A percentile compares a stretch with the other conserved stretches of the same genome.
Evolutionary conservation across 2,113 vertebrate genomes (phyloP).

Genomic region (Engystomops pustulosus): DNA sequence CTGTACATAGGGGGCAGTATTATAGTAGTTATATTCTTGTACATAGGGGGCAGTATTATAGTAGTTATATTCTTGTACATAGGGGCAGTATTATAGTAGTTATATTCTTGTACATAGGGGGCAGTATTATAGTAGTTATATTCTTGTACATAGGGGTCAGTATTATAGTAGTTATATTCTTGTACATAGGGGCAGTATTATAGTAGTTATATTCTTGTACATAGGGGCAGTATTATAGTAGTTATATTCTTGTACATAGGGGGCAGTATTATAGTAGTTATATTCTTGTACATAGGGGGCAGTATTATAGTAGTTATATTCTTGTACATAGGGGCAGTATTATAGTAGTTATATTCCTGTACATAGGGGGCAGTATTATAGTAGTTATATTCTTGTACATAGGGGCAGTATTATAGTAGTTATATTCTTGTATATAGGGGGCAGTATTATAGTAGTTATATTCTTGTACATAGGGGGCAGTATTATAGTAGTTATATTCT

Average conservation of each 20-base stretch:
- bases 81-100: slow-evolving; percentile 8
- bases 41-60: not conserved
- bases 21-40: not conserved
- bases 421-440: not conserved
- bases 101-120: slow-evolving; percentile 8
- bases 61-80: slow-evolving; percentile 11
- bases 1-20: slow-evolving; percentile 1
- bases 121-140: slow-evolving; percentile 18
- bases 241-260: slow-evolving; percentile 21
- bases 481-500: not conserved
- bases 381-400: slow-evolving; percentile 1
- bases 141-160: not conserved
- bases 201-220: too few species aligned
- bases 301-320: slow-evolving; percentile 25
- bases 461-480: not conserved
- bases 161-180: too few species aligned
- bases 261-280: not conserved
- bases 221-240: not conserved
- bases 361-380: not conserved
- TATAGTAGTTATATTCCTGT: slow-evolving; percentile 12
- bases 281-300: slow-evolving; percentile 8
- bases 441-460: slow-evolving; percentile 2
- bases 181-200: too few species aligned
- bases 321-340: slow-evolving; percentile 5
- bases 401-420: not conserved